Base-by-base conservation (phyloP, 2,888 invertebrate genomes). In the Pycnomerus fuliginosus region DNA sequence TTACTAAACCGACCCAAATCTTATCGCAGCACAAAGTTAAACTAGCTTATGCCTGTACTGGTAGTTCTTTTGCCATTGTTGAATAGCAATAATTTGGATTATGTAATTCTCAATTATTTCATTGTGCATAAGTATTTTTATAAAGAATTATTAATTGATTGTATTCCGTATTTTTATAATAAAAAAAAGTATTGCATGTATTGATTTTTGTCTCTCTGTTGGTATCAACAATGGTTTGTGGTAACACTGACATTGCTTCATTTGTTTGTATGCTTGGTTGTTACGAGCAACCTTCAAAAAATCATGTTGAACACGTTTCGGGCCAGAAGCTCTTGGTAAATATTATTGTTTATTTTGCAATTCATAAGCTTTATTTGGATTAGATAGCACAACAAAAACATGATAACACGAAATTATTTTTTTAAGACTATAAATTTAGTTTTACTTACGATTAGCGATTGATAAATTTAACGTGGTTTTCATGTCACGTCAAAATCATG, bases 41-140 rank as follows among this genome's bases (percentile, higher is more conserved):
- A 53, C 52, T 50, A 50, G 72, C 75, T 56, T 75, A 74, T 50
- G 72, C 74, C 61, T 76, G 77, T 50, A 73, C 74, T 54, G 77
- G 76, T 52, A 76, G 76, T 61, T 75, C 74, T 51, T 77, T 76
- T 67, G 76, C 75, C 34, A 60, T 76, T 55, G 63, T 73, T 59
- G 69, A 71, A 65, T 71, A 69, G 61, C 58, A 56, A 47, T 52
- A 54, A 54, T 47, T 44, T 49, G 28, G 39, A 37, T 31, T 16
- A 30, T 38, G 44, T 46, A 35, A 52, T 50, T 50, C 41, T 52
- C 16, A 45, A 48, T 51, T 38, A 47, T 60, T 58, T 55, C 55
- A 52, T 53, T 60, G 58, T 64, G 61, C 55, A 53, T 63, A 61
- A 64, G 64, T 67, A 67, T 67, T 67, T 67, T 67, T 67, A 63